These are phyloP conservation scores for Tipula vernalis DNA, from an alignment of 2,888 invertebrate species.

Conservation along the genomic window DNA sequence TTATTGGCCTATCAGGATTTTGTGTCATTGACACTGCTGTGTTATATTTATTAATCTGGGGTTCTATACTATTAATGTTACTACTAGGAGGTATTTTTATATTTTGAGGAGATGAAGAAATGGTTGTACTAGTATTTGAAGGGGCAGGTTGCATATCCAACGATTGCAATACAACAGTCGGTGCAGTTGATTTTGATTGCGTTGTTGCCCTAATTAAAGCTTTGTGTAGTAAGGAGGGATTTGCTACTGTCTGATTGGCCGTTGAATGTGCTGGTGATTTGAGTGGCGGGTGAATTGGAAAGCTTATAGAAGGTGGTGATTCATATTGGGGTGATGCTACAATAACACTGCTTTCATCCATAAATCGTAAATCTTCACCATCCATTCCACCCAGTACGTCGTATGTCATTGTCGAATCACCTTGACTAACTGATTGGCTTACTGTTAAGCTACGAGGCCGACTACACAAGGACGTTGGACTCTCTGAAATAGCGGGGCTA, in stretches of 20 bases:
- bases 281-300: constrained; percentile 44
- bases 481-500: constrained; percentile 51
- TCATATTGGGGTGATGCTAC: constrained; percentile 68
- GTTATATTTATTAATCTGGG: constrained; percentile 41
- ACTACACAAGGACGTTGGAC: constrained; percentile 45
- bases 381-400: constrained; percentile 69
- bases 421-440: constrained; percentile 30
- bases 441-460: constrained; percentile 43
- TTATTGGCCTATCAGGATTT: constrained; percentile 45
- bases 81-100: constrained; percentile 19
- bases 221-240: constrained; percentile 58
- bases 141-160: constrained; percentile 16
- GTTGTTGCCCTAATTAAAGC: constrained; percentile 57
- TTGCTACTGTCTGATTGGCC: constrained; percentile 34
- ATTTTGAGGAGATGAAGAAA: constrained; percentile 33
- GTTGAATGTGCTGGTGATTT: constrained; percentile 41
- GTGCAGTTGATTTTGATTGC: constrained; percentile 38
- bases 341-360: constrained; percentile 83
- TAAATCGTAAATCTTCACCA: constrained; percentile 74
- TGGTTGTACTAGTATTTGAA: constrained; percentile 32
- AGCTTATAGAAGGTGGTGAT: constrained; percentile 55
- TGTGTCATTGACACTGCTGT: constrained; percentile 56
- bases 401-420: constrained; percentile 49
- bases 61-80: background rate
- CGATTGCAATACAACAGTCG: constrained; percentile 18